Base-by-base conservation (phyloP, 2,113 vertebrate species). In the Perognathus longimembris region DNA sequence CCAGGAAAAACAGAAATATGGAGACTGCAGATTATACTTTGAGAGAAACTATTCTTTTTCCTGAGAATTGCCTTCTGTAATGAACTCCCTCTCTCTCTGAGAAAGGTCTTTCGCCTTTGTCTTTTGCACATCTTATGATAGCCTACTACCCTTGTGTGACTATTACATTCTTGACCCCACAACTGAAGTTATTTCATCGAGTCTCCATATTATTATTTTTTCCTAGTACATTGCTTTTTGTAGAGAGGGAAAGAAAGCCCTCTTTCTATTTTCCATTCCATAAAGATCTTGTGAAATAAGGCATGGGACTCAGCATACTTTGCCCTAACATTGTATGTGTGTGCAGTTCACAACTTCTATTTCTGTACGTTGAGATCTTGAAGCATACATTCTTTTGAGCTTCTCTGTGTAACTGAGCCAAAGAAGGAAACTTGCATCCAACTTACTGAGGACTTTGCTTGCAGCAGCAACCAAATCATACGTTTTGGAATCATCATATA, bases 391-490 rank as follows among this genome's bases (percentile, higher is more conserved):
- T 85, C 9, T 76, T 84, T 32, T 83, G 76, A 24, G 11, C 2
- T 59, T 45, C 38, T 38, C 2, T 1, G 4, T 70, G n/a, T 69
- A 36, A 74, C 15, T 73, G 17, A 64, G 32, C 12, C 75, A 92
- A 81, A 95, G 81, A 85, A 97, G 54, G 21, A 64, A 88, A 85
- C 1, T 0, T 0, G 0, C 21, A 4, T 84, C 50, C 45, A 95
- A 98, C 99, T 99, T 98, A 99, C 99, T 99, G 93, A 99, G 99
- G 85, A 99, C 99, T 98, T 99, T 99, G 98, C 99, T 99, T 87
- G 99, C 99, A 92, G 99, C 99, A 89, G 99, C 98, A 89, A 99
- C 99, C 11, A 99, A 98, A 94, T 99, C 99, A 7, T 99, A 99
- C 0, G 99, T 99, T 98, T 99, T 99, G 83, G 98, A 98, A 97